phyloP scores from a whole-genome alignment of 2,113 vertebrate genomes.

The Trematomus loennbergii region DNA sequence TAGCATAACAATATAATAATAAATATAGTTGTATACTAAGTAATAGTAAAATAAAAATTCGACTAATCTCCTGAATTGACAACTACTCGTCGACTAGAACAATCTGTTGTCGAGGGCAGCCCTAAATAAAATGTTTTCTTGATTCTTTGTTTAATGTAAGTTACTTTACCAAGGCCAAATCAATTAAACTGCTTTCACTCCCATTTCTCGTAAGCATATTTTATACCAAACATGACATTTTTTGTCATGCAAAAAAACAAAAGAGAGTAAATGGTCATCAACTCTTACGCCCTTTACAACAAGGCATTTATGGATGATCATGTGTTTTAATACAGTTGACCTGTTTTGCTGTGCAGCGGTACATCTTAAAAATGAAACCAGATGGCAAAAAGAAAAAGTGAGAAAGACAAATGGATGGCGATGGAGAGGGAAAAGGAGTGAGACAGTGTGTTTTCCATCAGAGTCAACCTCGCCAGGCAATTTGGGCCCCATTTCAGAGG shows the following conservation, averaged over 20 bases:
- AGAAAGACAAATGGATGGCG: constrained; percentile 41
- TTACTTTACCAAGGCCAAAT: not conserved
- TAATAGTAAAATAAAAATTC: no score
- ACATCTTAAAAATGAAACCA: constrained; percentile 61
- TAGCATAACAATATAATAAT: no score
- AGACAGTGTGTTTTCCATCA: constrained; percentile 80
- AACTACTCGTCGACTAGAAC: no score
- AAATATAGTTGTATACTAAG: no score
- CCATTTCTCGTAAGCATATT: not conserved
- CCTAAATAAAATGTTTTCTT: not conserved
- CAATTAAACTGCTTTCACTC: not conserved
- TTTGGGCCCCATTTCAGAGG: constrained; percentile 83
- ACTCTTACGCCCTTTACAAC: constrained; percentile 8
- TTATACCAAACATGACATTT: not conserved
- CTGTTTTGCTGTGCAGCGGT: constrained; percentile 23
- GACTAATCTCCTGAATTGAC: no score
- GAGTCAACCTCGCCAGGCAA: constrained; percentile 80
- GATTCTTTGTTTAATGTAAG: not conserved
- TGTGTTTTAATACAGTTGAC: constrained; percentile 21
- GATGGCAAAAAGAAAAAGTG: constrained; percentile 47
- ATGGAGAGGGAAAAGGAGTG: constrained; percentile 60
- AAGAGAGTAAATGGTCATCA: constrained; percentile 3
- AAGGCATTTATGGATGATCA: constrained; percentile 24
- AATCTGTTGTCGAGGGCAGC: no score
- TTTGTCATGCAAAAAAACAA: not conserved